phyloP scores from a whole-genome alignment of 2,797 vertebrate genomes.

The Orientallactaga sibirica region DNA sequence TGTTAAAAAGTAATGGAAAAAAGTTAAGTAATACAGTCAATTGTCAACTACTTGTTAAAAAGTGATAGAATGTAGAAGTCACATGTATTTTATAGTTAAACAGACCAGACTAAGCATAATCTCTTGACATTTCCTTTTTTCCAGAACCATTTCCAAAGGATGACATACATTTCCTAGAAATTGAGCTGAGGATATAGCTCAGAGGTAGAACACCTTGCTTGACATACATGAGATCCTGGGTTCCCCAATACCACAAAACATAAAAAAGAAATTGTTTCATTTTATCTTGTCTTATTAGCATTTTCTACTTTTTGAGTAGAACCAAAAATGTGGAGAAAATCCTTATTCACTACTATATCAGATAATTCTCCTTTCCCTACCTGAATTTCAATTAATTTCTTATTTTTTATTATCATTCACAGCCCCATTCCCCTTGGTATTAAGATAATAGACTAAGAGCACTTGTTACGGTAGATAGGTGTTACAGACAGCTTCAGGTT shows the following conservation, averaged over 20 bases:
- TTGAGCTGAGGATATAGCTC: not conserved
- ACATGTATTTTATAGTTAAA: slow-evolving; percentile 51
- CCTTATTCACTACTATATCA: too few relatives aligned
- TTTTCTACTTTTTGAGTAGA: slow-evolving; percentile 24
- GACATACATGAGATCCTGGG: not conserved
- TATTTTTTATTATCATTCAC: too few relatives aligned
- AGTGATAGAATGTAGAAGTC: slow-evolving; percentile 43
- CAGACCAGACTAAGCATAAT: slow-evolving; percentile 19
- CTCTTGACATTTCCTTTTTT: not conserved
- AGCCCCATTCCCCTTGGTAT: too few relatives aligned
- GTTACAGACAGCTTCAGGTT: too few relatives aligned
- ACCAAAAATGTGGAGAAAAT: not conserved
- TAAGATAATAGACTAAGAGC: not conserved
- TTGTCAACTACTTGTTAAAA: slow-evolving; percentile 57
- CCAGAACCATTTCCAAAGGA: slow-evolving; percentile 28
- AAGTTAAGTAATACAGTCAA: slow-evolving; percentile 56
- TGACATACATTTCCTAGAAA: slow-evolving; percentile 22
- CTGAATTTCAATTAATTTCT: too few relatives aligned
- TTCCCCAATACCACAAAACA: not conserved
- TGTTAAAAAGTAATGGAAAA: slow-evolving; percentile 75
- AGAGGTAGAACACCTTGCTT: not conserved
- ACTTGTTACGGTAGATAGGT: not conserved
- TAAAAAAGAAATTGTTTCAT: not conserved
- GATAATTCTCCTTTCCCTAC: too few relatives aligned
- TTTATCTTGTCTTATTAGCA: not conserved